Percentiles rank a stretch among this genome's conserved stretches.
Conservation (phyloP, 64 coral and sea anemone genomes). For the Stylophora pistillata region DNA sequence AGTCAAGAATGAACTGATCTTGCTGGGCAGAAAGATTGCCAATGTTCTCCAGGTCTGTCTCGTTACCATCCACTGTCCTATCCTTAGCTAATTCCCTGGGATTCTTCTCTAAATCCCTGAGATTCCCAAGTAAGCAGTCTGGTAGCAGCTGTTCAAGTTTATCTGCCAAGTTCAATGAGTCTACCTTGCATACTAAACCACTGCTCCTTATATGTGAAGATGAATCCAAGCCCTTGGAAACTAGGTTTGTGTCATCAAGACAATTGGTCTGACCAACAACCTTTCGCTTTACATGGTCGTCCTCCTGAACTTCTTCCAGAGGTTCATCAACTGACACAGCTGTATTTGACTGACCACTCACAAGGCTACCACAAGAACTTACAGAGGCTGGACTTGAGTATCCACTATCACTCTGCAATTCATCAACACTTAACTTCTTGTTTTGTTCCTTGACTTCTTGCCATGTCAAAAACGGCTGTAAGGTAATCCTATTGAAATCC, state of each 20-base stretch:
- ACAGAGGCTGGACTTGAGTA: conserved; percentile 86
- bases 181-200: not conserved
- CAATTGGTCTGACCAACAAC: not conserved
- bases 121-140: conserved; percentile 34
- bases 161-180: conserved; percentile 9
- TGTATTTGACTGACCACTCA: not conserved
- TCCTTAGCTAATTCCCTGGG: too few relatives aligned
- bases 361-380: conserved; percentile 59
- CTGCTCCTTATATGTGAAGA: not conserved
- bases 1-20: conserved; percentile 56
- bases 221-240: not conserved
- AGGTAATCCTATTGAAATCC: too few relatives aligned
- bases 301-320: not conserved
- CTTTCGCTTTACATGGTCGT: not conserved
- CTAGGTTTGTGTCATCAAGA: not conserved
- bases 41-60: not conserved
- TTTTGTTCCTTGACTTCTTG: conserved; percentile 62
- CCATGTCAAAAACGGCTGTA: conserved; percentile 49
- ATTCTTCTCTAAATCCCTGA: not conserved
- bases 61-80: not conserved
- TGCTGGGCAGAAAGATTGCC: conserved; percentile 27
- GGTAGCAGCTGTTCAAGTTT: conserved; percentile 55
- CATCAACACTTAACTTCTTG: conserved; percentile 7
- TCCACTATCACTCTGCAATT: conserved; percentile 85
- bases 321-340: not conserved